Evolutionary conservation across 1,140 invertebrate species (phyloP), one percentile per base, ranked within the genome.

Genomic region (Drosophila carrolli): DNA sequence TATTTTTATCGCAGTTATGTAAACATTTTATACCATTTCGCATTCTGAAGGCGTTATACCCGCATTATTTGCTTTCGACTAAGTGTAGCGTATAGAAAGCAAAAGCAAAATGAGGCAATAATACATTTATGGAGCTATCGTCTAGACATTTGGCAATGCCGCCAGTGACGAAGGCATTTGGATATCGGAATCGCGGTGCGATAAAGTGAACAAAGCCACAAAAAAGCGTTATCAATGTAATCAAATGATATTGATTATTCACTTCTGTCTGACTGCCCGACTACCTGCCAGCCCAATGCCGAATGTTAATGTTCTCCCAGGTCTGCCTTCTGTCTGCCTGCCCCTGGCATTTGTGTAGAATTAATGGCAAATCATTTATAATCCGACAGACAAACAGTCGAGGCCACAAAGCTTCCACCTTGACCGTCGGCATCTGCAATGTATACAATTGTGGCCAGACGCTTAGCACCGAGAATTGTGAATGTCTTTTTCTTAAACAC

Each of bases 281-380:
- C 62, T 70, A 56, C 50, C 67, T 70, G 67, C 35, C 41, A 14
- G 23, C 41, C 19, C 43, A 70, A 71, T 51, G 65, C 16, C 40
- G 48, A 71, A 71, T 71, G 67, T 70, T 71, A 71, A 71, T 57
- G 54, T 71, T 71, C 58, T 63, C 23, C 23, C 27, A 29, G 14
- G 58, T 48, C 53, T 65, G 62, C 51, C 19, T 50, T 48, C 37
- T 55, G 35, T 58, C 43, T 50, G 50, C 44, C 75, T 14, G 63
- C 58, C 81, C 71, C 48, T 75, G 54, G 72, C 73, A 75, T 75
- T 75, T 67, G 72, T 46, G 14, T 53, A 43, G 71, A 75, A 75
- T 75, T 75, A 75, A 75, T 75, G 81, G 75, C 78, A 81, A 81
- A 84, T 85, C 77, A 81, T 85, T 83, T 81, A 82, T 86, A 85